A percentile compares a stretch with the other conserved stretches of the same genome.
Evolutionary conservation across 64 coral and sea anemone genomes (phyloP).

Genomic region (Montipora efflorescens): DNA sequence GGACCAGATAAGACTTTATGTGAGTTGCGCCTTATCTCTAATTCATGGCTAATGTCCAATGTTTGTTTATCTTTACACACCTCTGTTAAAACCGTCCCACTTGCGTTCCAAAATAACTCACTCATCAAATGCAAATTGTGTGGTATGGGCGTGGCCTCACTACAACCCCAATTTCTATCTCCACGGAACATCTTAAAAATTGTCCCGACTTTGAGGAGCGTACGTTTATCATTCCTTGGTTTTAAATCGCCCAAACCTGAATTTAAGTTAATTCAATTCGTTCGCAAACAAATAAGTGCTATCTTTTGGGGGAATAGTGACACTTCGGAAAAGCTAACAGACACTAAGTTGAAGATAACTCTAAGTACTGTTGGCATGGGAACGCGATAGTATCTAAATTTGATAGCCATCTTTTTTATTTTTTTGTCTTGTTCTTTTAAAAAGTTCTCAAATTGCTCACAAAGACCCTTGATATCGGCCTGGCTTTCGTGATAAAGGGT

Average conservation of each 20-base stretch:
- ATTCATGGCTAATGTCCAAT: background rate
- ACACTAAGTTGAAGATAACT: no score
- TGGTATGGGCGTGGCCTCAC: background rate
- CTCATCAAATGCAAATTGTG: background rate
- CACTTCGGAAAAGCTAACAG: no score
- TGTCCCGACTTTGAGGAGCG: background rate
- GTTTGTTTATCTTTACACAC: constrained; percentile 41
- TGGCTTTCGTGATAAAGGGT: background rate
- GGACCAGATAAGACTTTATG: background rate
- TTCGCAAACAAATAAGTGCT: background rate
- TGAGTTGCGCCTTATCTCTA: background rate
- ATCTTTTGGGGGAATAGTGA: no score
- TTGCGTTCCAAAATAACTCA: constrained; percentile 28
- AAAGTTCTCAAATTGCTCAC: background rate
- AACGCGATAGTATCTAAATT: constrained; percentile 2
- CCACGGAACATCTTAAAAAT: background rate
- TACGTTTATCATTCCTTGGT: background rate
- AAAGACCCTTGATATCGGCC: background rate
- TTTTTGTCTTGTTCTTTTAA: background rate
- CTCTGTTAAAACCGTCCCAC: constrained; percentile 4
- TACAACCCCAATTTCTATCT: constrained; percentile 29
- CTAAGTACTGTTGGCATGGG: background rate
- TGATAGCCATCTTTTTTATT: background rate
- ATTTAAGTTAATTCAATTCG: background rate
- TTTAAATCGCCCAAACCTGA: background rate